A percentile compares a stretch with the other conserved stretches of the same genome.
Conservation (phyloP, 2,797 vertebrate species). For the Dryobates pubescens region DNA sequence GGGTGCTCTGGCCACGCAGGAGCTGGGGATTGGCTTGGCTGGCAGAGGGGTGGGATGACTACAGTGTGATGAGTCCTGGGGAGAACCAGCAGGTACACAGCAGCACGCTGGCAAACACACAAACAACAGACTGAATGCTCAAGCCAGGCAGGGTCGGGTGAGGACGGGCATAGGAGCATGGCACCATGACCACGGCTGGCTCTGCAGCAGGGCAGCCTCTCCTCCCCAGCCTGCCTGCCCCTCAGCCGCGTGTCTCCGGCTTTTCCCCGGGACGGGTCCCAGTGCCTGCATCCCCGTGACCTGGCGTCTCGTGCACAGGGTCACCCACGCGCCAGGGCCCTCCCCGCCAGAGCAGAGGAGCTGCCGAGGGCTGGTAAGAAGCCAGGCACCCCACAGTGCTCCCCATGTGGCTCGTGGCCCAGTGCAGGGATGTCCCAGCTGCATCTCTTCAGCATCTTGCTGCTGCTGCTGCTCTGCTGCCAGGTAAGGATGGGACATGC, state of each 20-base stretch:
- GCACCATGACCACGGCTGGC: not conserved
- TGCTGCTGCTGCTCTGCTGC: slow-evolving; percentile 61
- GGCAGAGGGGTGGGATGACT: not conserved
- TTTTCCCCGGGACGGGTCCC: not conserved
- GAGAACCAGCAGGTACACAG: not conserved
- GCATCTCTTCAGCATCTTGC: slow-evolving; percentile 69
- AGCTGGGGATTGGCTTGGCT: not conserved
- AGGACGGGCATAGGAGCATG: not conserved
- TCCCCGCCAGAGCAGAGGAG: not conserved
- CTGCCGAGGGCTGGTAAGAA: slow-evolving; percentile 12
- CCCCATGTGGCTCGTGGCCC: slow-evolving; percentile 27
- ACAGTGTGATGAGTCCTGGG: rapidly evolving
- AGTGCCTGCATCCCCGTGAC: rapidly evolving
- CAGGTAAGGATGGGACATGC: slow-evolving; percentile 49
- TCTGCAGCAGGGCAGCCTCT: rapidly evolving
- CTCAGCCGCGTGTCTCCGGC: rapidly evolving
- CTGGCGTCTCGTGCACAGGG: not conserved
- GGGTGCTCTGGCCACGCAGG: rapidly evolving
- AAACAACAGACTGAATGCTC: not conserved
- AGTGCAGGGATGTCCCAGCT: slow-evolving; percentile 85
- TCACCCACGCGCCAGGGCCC: not conserved
- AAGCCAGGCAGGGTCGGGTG: not conserved
- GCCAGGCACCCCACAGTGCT: rapidly evolving
- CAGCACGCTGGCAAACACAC: not conserved
- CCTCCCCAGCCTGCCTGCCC: not conserved